Evolutionary conservation across 1,140 invertebrate genomes (phyloP).

Genomic region (Euglossa dilemma): DNA sequence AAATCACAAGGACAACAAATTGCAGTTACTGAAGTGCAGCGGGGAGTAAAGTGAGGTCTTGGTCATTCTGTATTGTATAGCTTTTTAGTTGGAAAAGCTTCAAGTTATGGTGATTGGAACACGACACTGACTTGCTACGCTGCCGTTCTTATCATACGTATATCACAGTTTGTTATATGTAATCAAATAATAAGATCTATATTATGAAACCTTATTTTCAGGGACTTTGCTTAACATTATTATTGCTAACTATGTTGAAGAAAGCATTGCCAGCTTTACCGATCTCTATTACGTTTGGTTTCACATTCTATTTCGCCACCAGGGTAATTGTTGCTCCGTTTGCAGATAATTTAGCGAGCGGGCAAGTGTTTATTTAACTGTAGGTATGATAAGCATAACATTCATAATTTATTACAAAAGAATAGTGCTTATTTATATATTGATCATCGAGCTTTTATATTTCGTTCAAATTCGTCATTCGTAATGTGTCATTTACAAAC

Average conservation of each 20-base stretch:
- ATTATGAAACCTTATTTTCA: slow-evolving; percentile 80
- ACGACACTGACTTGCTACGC: slow-evolving; percentile 99
- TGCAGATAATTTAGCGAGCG: slow-evolving; percentile 92
- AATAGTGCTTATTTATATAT: slow-evolving; percentile 46
- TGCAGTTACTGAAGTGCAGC: slow-evolving; percentile 82
- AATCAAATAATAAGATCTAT: not conserved
- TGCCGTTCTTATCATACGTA: slow-evolving; percentile 97
- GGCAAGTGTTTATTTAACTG: slow-evolving; percentile 96
- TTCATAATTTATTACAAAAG: slow-evolving; percentile 55
- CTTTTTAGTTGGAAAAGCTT: slow-evolving; percentile 98
- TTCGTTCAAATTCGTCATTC: slow-evolving; percentile 26
- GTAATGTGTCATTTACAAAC: slow-evolving; percentile 10
- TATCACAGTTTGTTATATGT: not conserved
- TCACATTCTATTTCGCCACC: slow-evolving; percentile 98
- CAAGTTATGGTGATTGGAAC: slow-evolving; percentile 99
- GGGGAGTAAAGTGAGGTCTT: slow-evolving; percentile 97
- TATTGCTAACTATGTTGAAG: slow-evolving; percentile 97
- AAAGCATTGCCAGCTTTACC: slow-evolving; percentile 98
- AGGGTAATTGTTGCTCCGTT: slow-evolving; percentile 96
- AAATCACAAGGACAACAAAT: slow-evolving; percentile 73
- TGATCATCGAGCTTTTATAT: slow-evolving; percentile 27
- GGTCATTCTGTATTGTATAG: slow-evolving; percentile 99
- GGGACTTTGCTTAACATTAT: slow-evolving; percentile 96
- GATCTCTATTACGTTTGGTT: slow-evolving; percentile 98
- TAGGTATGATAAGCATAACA: slow-evolving; percentile 55